These are phyloP conservation scores for Phylloscopus collybita DNA, from an alignment of 2,797 vertebrate genomes.

Conservation along the genomic window DNA sequence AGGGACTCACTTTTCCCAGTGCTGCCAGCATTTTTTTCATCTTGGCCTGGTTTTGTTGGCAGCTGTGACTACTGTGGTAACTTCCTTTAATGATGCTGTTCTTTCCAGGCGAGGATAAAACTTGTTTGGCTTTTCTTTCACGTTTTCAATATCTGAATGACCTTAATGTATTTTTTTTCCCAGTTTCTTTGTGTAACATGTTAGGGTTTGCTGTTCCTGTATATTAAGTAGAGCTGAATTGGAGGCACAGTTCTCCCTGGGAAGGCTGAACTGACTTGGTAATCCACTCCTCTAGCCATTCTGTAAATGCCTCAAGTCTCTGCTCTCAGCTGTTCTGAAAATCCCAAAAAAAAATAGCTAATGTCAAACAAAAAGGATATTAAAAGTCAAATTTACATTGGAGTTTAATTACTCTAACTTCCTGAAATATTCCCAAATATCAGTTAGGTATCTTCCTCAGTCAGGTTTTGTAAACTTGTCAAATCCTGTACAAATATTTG, in stretches of 20 bases:
- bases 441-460: background rate
- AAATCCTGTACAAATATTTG: background rate
- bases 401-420: background rate
- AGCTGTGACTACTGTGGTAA: slow-evolving; percentile 70
- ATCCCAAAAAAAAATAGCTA: background rate
- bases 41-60: slow-evolving; percentile 26
- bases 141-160: background rate
- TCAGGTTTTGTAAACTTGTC: background rate
- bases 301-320: background rate
- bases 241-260: background rate
- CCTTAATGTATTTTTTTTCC: background rate
- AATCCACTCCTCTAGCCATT: background rate
- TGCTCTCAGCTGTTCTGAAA: background rate
- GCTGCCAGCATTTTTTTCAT: background rate
- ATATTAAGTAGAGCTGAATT: background rate
- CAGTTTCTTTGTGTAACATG: background rate
- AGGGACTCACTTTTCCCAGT: background rate
- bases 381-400: background rate
- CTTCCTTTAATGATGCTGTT: slow-evolving; percentile 64
- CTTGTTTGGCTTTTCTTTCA: slow-evolving; percentile 26
- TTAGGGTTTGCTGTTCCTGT: background rate
- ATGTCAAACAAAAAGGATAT: background rate
- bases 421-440: background rate
- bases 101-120: slow-evolving; percentile 50
- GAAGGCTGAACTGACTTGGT: background rate